Evolutionary conservation across 30 jellyfish, hydroid and myxozoan genomes (phyloP).

Genomic region (Rhopilema esculentum): DNA sequence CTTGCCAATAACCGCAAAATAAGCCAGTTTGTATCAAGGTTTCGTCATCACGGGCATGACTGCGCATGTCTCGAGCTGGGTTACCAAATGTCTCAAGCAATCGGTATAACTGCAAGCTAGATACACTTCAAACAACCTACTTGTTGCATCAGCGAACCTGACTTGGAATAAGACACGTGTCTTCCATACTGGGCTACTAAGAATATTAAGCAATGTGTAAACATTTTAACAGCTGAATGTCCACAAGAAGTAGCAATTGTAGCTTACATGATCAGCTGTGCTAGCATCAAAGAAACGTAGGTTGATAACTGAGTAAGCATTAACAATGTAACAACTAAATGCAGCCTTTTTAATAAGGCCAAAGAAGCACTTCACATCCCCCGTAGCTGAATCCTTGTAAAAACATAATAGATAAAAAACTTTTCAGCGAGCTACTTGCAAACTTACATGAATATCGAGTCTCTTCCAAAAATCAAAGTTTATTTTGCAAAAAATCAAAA

Average conservation of each 20-base stretch:
- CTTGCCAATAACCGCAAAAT: background rate
- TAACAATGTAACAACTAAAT: background rate
- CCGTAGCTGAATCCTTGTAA: too few species aligned
- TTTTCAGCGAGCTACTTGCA: too few species aligned
- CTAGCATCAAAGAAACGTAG: background rate
- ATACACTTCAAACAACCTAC: too few species aligned
- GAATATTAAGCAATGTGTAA: background rate
- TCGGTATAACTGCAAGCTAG: too few species aligned
- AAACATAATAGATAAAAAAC: too few species aligned
- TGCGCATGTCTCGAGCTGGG: background rate
- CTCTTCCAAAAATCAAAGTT: too few species aligned
- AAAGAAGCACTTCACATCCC: too few species aligned
- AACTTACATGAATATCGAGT: too few species aligned
- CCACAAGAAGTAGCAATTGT: background rate
- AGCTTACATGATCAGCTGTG: background rate
- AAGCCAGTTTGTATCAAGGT: background rate
- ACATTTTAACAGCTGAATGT: background rate
- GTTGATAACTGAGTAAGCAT: background rate
- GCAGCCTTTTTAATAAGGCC: background rate
- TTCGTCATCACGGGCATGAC: background rate
- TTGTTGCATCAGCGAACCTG: background rate
- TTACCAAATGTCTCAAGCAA: too few species aligned
- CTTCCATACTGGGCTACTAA: background rate
- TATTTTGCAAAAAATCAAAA: too few species aligned
- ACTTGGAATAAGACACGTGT: background rate